A percentile compares a stretch with the other conserved stretches of the same genome.
Evolutionary conservation across 2,797 vertebrate species (phyloP).

Genomic region (Chanos chanos): DNA sequence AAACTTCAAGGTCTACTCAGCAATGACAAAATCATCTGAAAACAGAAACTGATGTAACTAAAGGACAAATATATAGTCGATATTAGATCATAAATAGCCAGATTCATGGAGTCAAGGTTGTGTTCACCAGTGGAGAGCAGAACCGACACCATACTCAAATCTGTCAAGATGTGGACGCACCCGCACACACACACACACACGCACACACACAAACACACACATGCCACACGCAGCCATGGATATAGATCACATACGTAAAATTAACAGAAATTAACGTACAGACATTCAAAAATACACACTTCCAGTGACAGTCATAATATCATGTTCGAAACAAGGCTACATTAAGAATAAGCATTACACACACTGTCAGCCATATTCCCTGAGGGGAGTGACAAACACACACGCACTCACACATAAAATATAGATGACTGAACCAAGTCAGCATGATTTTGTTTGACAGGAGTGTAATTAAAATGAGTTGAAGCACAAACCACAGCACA

Average conservation of each 20-base stretch:
- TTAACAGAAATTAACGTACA: too few species aligned
- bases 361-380: not conserved
- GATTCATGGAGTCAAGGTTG: too few species aligned
- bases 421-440: conserved; percentile 47
- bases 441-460: conserved; percentile 52
- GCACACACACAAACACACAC: not conserved
- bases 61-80: too few species aligned
- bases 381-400: not conserved
- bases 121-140: too few species aligned
- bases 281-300: not conserved
- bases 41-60: too few species aligned
- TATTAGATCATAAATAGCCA: too few species aligned
- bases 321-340: conserved; percentile 1
- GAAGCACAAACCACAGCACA: conserved; percentile 47
- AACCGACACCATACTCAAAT: not conserved
- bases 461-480: conserved; percentile 58
- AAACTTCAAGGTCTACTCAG: too few species aligned
- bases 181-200: too few species aligned
- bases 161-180: too few species aligned
- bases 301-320: not conserved
- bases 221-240: not conserved
- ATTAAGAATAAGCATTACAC: not conserved
- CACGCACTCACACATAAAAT: conserved; percentile 1
- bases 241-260: too few species aligned
- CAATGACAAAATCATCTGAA: too few species aligned